phyloP scores from a whole-genome alignment of 2,113 vertebrate genomes.

The Bagarius yarrelli region DNA sequence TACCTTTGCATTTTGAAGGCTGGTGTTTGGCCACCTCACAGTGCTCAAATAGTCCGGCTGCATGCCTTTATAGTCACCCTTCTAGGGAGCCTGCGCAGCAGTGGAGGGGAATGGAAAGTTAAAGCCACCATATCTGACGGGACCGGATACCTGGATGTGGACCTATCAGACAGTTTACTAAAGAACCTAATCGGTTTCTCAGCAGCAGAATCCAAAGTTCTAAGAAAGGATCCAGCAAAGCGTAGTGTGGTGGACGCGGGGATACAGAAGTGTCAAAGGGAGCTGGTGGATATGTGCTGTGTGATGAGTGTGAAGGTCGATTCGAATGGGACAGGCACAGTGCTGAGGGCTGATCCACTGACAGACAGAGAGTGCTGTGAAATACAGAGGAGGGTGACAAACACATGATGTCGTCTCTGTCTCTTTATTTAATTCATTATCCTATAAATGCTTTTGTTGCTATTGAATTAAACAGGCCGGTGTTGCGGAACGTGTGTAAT shows the following conservation, averaged over 20 bases:
- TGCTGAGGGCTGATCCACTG: slow-evolving; percentile 73
- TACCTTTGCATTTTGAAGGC: slow-evolving; percentile 76
- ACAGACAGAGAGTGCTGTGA: slow-evolving; percentile 68
- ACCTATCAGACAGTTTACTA: slow-evolving; percentile 82
- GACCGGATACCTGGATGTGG: slow-evolving; percentile 85
- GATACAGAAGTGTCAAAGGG: slow-evolving; percentile 82
- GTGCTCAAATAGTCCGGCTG: slow-evolving; percentile 68
- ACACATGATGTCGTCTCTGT: neutral
- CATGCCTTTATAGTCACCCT: slow-evolving; percentile 97
- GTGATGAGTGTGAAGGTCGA: slow-evolving; percentile 82
- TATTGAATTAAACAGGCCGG: neutral
- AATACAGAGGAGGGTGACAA: slow-evolving; percentile 35
- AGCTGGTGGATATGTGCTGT: slow-evolving; percentile 91
- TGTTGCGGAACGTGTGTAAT: too few relatives aligned
- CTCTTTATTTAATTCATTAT: neutral
- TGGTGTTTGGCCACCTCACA: slow-evolving; percentile 55
- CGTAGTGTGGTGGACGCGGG: slow-evolving; percentile 74
- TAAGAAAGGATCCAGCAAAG: slow-evolving; percentile 77
- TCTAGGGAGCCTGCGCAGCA: slow-evolving; percentile 81
- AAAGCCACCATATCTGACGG: slow-evolving; percentile 89
- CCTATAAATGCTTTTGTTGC: neutral
- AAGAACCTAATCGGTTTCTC: slow-evolving; percentile 87
- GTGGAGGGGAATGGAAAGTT: slow-evolving; percentile 76
- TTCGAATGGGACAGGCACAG: slow-evolving; percentile 68
- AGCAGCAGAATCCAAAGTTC: slow-evolving; percentile 75